Conservation (phyloP, 2,888 invertebrate species). For the Lochmaea crataegi region DNA sequence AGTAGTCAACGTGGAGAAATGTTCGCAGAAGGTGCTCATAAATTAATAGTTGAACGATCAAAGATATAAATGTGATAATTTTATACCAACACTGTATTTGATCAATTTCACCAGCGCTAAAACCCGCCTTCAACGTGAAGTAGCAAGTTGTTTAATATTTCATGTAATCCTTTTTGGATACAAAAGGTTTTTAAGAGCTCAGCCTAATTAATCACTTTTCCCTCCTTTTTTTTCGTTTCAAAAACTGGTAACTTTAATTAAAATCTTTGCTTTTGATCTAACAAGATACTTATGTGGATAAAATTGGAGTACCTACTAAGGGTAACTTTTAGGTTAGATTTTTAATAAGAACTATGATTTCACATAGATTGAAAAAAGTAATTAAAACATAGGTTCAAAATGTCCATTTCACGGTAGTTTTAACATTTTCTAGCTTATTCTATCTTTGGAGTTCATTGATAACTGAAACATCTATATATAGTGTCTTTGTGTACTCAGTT, state of each 20-base stretch:
- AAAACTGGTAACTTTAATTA: slow-evolving; percentile 1
- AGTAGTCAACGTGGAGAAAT: too few relatives aligned
- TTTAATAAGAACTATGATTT: not conserved
- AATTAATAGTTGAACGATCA: too few relatives aligned
- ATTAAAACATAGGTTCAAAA: too few relatives aligned
- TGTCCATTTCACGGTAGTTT: too few relatives aligned
- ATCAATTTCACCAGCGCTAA: not conserved
- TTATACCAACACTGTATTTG: not conserved
- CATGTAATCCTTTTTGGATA: slow-evolving; percentile 12
- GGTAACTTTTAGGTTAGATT: not conserved
- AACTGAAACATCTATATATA: too few relatives aligned
- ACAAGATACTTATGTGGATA: not conserved
- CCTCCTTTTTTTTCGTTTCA: not conserved
- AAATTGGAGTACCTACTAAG: not conserved
- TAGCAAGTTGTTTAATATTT: slow-evolving; percentile 9
- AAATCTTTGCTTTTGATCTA: not conserved
- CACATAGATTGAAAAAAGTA: not conserved
- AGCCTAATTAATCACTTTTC: slow-evolving; percentile 8
- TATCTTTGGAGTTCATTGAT: too few relatives aligned
- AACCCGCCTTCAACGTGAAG: not conserved
- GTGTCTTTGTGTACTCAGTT: too few relatives aligned
- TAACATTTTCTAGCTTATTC: too few relatives aligned
- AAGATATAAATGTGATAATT: too few relatives aligned
- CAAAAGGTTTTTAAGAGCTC: slow-evolving; percentile 9
- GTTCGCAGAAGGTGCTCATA: too few relatives aligned